Base-by-base conservation (phyloP, 2,113 vertebrate genomes). In the Psettodes erumei region DNA sequence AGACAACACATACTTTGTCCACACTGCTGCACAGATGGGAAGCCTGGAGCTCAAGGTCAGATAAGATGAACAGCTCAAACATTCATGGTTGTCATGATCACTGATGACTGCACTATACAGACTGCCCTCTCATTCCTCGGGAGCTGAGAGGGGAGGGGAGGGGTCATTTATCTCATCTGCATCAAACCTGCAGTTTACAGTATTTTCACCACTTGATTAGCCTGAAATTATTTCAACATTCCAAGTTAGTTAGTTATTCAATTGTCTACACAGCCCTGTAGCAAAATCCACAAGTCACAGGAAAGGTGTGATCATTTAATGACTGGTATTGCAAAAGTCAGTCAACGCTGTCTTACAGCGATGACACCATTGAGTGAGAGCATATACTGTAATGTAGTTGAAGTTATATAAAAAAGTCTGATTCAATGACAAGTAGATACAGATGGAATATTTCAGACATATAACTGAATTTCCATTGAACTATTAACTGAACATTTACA, bases 301-400 rank as follows among this genome's bases (percentile, higher is more conserved):
- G 43, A 61, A 21, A 4, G 7, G 11, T 75, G 63, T n/a, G 53
- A 71, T 73, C 37, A 61, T 87, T 89, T 87, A 86, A 84, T 86
- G 27, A 19, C 37, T 40, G 63, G 5, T 51, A 25, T 13, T 61
- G 43, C 40, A 78, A 74, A 37, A 55, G 67, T 67, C 51, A 77
- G 30, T 38, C 16, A 15, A 47, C 43, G 69, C 7, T 76, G 12
- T 7, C 70, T 72, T 42, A 81, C 35, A 76, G n/a, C 13, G 33
- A 71, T 65, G 45, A 62, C 35, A 51, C 28, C 18, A 51, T 5
- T 68, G 19, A 38, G 56, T 50, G 19, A 23, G 13, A 43, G 13
- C 6, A 18, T 27, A 19, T 48, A 8, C 50, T 25, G 37, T 3
- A 21, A 19, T 47, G n/a, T 11, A 15, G 9, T 19, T 35, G 6